Conservation (phyloP, 2,888 invertebrate species). For the Caprella mutica region DNA sequence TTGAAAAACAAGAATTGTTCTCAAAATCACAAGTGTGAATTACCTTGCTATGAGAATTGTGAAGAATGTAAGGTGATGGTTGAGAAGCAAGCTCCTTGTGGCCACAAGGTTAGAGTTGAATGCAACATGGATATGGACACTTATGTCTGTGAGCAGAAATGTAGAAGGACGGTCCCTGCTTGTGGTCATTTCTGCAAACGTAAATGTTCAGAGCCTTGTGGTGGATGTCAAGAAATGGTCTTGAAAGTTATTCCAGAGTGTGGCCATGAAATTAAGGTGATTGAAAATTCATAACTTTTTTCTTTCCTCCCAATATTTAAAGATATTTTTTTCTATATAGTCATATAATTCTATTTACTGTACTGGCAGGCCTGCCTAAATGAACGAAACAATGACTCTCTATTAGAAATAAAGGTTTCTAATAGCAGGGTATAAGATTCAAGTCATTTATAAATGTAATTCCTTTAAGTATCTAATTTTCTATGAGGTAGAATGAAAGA, state of each 20-base stretch:
- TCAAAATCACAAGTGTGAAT: constrained; percentile 44
- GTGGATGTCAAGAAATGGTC: constrained; percentile 37
- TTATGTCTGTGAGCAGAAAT: constrained; percentile 1
- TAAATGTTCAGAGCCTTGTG: constrained; percentile 37
- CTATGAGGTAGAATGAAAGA: no score
- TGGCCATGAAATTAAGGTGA: constrained; percentile 36
- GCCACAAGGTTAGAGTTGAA: constrained; percentile 44
- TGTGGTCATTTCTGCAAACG: constrained; percentile 37
- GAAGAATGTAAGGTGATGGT: constrained; percentile 11
- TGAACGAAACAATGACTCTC: no score
- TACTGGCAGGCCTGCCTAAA: no score
- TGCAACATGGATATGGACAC: constrained; percentile 37
- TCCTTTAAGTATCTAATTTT: no score
- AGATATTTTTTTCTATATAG: no score
- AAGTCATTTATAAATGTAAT: no score
- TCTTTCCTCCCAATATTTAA: no score
- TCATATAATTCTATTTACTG: no score
- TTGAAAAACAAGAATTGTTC: constrained; percentile 37
- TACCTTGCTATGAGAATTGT: constrained; percentile 45
- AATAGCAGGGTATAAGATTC: no score
- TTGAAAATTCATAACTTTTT: no score
- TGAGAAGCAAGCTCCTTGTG: constrained; percentile 41
- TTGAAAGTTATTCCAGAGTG: constrained; percentile 34
- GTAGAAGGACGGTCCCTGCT: constrained; percentile 38
- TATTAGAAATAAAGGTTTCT: no score